Evolutionary conservation across 2,888 invertebrate genomes (phyloP), one percentile per base, ranked within the genome.

Genomic region (Agrochola lychnidis): DNA sequence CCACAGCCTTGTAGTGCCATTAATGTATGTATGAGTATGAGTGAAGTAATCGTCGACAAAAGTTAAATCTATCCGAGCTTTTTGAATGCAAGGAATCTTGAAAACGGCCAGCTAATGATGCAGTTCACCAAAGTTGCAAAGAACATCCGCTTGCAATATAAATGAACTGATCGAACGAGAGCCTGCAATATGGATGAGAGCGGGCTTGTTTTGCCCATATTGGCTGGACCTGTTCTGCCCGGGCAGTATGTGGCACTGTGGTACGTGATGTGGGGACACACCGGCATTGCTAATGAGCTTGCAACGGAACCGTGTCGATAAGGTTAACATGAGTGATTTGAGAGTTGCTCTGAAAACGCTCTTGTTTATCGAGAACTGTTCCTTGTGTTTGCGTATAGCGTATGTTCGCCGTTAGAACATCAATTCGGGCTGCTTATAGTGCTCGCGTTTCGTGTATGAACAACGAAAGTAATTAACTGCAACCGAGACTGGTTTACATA

Each of bases 171-270:
- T 90, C 91, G 90, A 91, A 89, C 91, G 89, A 90, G 89, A 90
- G 88, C 83, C 87, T 91, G 90, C 90, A 93, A 93, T 93, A 92
- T 93, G 92, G 92, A 93, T 92, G 92, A 91, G 92, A 89, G 89
- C 85, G 81, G 89, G 88, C 92, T 91, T 89, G 93, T 93, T 93
- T 92, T 94, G 93, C 87, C 94, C 93, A 92, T 94, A 93, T 91
- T 89, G 83, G 92, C 81, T 82, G 78, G 78, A 83, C 84, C 76
- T 76, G 86, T 81, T 82, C 62, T 81, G 81, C 82, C 85, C 78
- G 85, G 87, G 82, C 87, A 89, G 89, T 90, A 91, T 90, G 90
- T 88, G 85, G 88, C 87, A 83, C 87, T 76, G 82, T 78, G 78
- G 81, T 81, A 76, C 79, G 79, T 80, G 83, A 81, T 83, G 85